Conservation (phyloP, 1,140 invertebrate species). For the Sycophila sp. region DNA sequence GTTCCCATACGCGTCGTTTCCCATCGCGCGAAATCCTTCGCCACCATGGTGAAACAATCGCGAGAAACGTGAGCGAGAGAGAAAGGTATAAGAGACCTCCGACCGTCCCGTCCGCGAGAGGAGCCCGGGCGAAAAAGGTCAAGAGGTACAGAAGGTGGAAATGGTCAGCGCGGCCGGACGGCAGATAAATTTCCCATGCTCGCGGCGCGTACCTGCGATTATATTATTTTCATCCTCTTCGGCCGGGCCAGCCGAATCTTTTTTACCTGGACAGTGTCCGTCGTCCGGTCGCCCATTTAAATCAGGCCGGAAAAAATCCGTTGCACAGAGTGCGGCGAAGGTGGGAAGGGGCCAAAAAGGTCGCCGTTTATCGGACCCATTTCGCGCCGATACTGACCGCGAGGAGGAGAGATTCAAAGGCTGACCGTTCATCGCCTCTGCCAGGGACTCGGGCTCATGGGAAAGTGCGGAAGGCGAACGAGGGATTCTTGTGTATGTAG, state of each 20-base stretch:
- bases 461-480: conserved; percentile 16
- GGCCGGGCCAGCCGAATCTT: background rate
- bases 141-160: background rate
- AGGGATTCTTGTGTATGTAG: background rate
- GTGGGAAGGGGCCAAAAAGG: conserved; percentile 43
- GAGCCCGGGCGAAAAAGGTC: background rate
- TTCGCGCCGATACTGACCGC: background rate
- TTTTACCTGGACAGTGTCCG: conserved; percentile 59
- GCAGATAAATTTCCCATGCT: conserved; percentile 58
- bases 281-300: conserved; percentile 54
- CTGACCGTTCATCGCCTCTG: conserved; percentile 41
- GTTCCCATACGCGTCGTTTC: conserved; percentile 8
- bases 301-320: conserved; percentile 59
- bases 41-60: no score
- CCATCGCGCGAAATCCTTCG: background rate
- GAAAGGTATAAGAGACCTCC: background rate
- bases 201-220: conserved; percentile 12
- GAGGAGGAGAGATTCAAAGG: background rate
- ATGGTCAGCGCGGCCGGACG: conserved; percentile 21
- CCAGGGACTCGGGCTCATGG: conserved; percentile 33
- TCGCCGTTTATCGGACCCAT: conserved; percentile 41
- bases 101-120: background rate
- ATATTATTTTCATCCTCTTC: conserved; percentile 35
- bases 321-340: conserved; percentile 50
- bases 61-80: no score